These are phyloP conservation scores for Holcopasites calliopsidis DNA, from an alignment of 1,140 invertebrate genomes.

Conservation along the genomic window DNA sequence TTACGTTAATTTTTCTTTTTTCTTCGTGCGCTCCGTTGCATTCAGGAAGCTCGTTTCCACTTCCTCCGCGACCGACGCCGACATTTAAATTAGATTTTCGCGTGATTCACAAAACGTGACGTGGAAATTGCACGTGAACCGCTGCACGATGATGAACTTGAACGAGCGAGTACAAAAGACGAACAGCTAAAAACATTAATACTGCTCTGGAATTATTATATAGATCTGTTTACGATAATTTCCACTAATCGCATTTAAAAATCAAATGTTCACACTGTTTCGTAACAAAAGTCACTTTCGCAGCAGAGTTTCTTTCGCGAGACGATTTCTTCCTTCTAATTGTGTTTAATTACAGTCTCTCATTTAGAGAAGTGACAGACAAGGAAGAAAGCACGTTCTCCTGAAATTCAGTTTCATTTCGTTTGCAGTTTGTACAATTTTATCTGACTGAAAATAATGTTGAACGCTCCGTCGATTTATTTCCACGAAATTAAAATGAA, in stretches of 20 bases:
- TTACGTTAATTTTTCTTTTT: conserved; percentile 25
- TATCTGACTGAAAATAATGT: neutral
- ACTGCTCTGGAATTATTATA: neutral
- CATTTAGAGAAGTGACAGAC: neutral
- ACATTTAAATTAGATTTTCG: conserved; percentile 28
- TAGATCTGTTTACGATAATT: too few species aligned
- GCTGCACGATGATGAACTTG: neutral
- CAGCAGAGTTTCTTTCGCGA: neutral
- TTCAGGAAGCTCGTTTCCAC: conserved; percentile 33
- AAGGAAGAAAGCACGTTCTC: conserved; percentile 19
- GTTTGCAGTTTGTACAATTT: neutral
- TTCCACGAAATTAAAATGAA: too few species aligned
- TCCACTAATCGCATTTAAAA: neutral
- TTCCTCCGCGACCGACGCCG: conserved; percentile 15
- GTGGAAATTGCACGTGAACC: neutral
- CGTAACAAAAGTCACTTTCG: conserved; percentile 39
- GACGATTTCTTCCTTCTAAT: conserved; percentile 29
- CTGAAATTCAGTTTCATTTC: neutral
- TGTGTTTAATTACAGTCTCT: conserved; percentile 32
- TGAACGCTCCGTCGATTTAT: neutral
- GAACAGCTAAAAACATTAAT: neutral
- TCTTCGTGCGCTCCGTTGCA: conserved; percentile 11
- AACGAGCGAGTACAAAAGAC: too few species aligned
- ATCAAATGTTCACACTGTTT: conserved; percentile 4
- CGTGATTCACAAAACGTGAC: neutral